phyloP scores from a whole-genome alignment of 2,888 invertebrate species.

The Strigamia maritima region DNA sequence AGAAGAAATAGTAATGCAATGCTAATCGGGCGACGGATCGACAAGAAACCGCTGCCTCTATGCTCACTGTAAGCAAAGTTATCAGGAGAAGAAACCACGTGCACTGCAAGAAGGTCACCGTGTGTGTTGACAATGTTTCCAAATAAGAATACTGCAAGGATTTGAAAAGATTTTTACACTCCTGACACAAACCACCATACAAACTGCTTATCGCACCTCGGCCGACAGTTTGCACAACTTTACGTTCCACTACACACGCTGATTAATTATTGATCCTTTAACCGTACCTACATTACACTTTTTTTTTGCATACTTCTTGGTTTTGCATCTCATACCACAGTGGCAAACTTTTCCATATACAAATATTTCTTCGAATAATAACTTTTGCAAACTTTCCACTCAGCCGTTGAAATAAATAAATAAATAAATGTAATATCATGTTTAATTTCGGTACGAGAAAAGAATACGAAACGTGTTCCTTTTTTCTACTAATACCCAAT shows the following conservation, averaged over 20 bases:
- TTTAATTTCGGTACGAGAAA: not conserved
- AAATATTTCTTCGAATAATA: not conserved
- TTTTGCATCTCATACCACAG: not conserved
- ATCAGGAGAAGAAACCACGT: not conserved
- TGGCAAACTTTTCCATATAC: not conserved
- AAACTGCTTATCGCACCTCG: conserved; percentile 22
- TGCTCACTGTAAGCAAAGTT: conserved; percentile 4
- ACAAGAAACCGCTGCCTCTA: not conserved
- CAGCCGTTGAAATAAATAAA: not conserved
- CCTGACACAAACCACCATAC: conserved; percentile 1
- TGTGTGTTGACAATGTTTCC: not conserved
- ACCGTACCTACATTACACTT: not conserved
- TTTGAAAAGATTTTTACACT: conserved; percentile 7
- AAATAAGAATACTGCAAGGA: conserved; percentile 9
- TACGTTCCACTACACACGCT: conserved; percentile 20
- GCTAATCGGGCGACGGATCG: conserved; percentile 27
- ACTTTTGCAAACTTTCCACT: conserved; percentile 15
- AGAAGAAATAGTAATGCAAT: conserved; percentile 29
- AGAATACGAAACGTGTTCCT: not conserved
- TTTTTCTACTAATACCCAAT: not conserved
- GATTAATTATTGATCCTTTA: conserved; percentile 9
- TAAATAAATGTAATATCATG: not conserved
- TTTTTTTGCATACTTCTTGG: not conserved
- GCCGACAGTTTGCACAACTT: conserved; percentile 19
- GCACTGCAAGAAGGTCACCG: conserved; percentile 1